A percentile compares a stretch with the other conserved stretches of the same genome.
phyloP scores from a whole-genome alignment of 2,888 invertebrate genomes.

The Himalopsyche kuldschensis region DNA sequence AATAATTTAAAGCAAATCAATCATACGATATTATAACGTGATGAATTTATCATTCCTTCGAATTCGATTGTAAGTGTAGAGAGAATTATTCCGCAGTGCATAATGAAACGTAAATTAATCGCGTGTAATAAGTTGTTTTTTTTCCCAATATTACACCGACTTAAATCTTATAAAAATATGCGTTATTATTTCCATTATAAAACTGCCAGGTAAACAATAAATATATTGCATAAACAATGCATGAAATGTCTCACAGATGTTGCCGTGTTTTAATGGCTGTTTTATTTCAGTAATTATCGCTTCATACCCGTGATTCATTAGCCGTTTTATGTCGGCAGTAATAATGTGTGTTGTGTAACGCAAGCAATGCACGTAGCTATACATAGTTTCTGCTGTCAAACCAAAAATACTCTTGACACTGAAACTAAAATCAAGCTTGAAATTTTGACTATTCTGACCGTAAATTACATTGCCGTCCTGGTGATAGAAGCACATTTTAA shows the following conservation, averaged over 20 bases:
- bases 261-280: not conserved
- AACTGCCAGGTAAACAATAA: not conserved
- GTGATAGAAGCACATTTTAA: no score
- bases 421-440: not conserved
- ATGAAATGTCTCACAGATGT: not conserved
- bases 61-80: no score
- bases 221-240: not conserved
- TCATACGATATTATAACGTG: no score
- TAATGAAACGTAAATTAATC: no score
- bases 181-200: not conserved
- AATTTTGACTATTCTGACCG: not conserved
- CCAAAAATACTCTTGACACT: not conserved
- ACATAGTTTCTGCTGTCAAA: not conserved
- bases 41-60: no score
- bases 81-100: no score
- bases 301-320: not conserved
- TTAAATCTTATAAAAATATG: no score
- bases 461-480: not conserved
- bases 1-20: no score
- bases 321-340: not conserved
- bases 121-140: no score
- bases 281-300: not conserved
- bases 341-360: not conserved
- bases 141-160: no score
- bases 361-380: not conserved